Evolutionary conservation across 2,888 invertebrate genomes (phyloP), one percentile per base, ranked within the genome.

Genomic region (Drosophila demipolita): DNA sequence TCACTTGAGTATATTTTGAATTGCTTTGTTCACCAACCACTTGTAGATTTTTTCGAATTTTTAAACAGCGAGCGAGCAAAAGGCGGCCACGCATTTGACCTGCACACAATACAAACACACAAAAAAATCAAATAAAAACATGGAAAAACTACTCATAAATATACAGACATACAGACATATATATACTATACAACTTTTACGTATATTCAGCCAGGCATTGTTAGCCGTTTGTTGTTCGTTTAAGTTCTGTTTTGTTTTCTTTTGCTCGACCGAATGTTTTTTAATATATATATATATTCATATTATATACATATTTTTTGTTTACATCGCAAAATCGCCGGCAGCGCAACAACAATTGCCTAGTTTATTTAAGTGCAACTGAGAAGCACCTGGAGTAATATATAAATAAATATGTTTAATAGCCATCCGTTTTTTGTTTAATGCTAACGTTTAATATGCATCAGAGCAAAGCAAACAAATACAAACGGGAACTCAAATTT

Each of bases 1-100:
- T 69, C 59, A 73, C 64, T 77, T 71, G 58, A 64, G 32, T 67
- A 48, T 60, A 53, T 36, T 52, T 40, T 58, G 50, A 40, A 40
- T 26, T 40, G 66, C 42, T 60, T 66, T 68, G 60, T 62, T 63
- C 62, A 61, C 55, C 68, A 72, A 75, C 87, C 89, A 85, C 89
- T 85, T 85, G 89, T 87, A 74, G 85, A 87, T 82, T 85, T 89
- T 87, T 89, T 87, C 69, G 87, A 73, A 73, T 78, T 83, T 85
- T 76, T 66, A 73, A 81, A 58, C 71, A 73, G 49, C 40, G 55
- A 68, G 58, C 66, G 68, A 61, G 68, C 66, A 72, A 82, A 83
- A 75, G 78, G 75, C 78, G 70, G 71, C 71, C 89, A 86, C 87
- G 73, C 82, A 87, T 82, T 84, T 89, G 87, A 89, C 85, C 85